Evolutionary conservation across 2,113 vertebrate genomes (phyloP).

Genomic region (Peromyscus californicus): DNA sequence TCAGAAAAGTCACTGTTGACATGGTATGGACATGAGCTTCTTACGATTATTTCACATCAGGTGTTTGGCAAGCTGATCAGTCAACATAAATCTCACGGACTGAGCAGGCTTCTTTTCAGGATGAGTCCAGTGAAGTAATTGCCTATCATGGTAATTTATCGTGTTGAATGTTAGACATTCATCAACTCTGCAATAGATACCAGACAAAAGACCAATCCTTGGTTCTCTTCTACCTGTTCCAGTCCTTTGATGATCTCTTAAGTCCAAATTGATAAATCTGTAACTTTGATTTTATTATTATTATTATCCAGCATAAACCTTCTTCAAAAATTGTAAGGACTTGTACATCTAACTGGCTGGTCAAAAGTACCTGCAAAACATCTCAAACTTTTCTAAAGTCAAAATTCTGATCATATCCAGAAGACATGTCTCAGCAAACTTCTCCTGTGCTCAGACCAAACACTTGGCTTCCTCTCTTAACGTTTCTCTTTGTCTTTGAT

Average conservation of each 20-base stretch:
- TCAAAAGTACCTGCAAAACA: background rate
- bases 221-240: background rate
- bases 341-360: background rate
- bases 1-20: background rate
- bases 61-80: background rate
- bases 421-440: background rate
- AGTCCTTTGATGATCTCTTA: background rate
- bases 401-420: background rate
- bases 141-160: background rate
- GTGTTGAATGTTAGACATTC: background rate
- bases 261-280: background rate
- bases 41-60: background rate
- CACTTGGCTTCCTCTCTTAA: background rate
- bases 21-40: background rate
- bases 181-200: background rate
- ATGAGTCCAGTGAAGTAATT: constrained; percentile 1
- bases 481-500: background rate
- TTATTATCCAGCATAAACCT: background rate
- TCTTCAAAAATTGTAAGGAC: background rate
- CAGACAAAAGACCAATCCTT: background rate
- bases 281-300: background rate
- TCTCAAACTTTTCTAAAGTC: constrained; percentile 9
- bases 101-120: background rate
- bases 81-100: background rate
- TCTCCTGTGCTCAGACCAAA: background rate